Evolutionary conservation across 2,797 vertebrate genomes (phyloP).

Genomic region (Karalla daura): DNA sequence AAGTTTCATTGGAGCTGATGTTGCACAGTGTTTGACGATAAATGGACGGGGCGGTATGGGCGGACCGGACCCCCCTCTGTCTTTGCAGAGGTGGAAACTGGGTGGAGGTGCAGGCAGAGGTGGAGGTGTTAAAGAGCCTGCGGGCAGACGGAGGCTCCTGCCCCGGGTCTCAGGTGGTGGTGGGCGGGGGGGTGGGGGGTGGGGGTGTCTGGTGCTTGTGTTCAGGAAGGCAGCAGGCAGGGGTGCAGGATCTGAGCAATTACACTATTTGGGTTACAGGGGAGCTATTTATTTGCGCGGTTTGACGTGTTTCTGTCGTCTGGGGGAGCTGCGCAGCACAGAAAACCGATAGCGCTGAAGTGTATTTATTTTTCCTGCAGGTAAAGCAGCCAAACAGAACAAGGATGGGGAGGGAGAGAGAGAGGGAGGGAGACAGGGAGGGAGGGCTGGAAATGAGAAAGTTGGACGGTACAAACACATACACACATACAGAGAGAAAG

Average conservation of each 20-base stretch:
- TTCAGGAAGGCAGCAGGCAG: conserved; percentile 67
- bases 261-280: conserved; percentile 78
- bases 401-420: conserved; percentile 26
- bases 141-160: conserved; percentile 26
- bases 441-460: conserved; percentile 41
- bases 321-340: conserved; percentile 45
- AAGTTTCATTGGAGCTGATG: conserved; percentile 41
- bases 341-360: conserved; percentile 69
- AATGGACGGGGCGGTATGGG: conserved; percentile 1
- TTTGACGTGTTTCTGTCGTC: conserved; percentile 75
- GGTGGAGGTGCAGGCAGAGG: background rate
- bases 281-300: conserved; percentile 79
- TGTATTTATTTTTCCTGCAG: conserved; percentile 77
- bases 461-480: conserved; percentile 16
- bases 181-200: no score
- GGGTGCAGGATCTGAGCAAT: conserved; percentile 75
- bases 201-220: conserved; percentile 52
- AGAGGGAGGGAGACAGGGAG: no score
- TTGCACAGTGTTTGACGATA: conserved; percentile 54
- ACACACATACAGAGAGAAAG: conserved; percentile 1
- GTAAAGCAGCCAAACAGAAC: conserved; percentile 63
- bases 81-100: conserved; percentile 28
- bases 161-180: conserved; percentile 30
- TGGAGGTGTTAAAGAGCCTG: conserved; percentile 49
- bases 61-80: conserved; percentile 15